Evolutionary conservation across 2,113 vertebrate species (phyloP).

Genomic region (Leptodactylus fuscus): DNA sequence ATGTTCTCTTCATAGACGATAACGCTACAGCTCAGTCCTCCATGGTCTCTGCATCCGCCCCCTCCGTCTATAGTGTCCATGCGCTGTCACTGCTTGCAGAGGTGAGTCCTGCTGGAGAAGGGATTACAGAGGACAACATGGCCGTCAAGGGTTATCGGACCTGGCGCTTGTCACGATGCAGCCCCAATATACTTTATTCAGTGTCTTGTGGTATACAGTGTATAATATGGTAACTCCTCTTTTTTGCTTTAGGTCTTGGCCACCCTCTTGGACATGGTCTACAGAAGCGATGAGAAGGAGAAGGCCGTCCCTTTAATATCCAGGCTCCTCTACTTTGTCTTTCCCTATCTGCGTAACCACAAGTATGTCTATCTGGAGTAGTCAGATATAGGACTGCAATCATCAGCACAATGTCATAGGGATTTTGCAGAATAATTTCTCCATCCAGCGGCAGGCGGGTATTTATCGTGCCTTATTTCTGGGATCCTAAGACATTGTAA

Average conservation of each 20-base stretch:
- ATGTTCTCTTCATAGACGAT: conserved; percentile 72
- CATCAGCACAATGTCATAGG: no score
- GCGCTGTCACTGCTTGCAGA: conserved; percentile 93
- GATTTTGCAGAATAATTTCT: no score
- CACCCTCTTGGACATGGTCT: conserved; percentile 94
- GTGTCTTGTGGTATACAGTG: not conserved
- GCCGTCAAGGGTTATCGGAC: no score
- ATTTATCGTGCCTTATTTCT: no score
- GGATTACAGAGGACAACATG: no score
- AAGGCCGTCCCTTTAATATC: conserved; percentile 93
- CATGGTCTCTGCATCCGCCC: conserved; percentile 93
- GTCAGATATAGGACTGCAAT: no score
- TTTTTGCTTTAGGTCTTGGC: conserved; percentile 81
- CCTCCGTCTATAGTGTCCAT: conserved; percentile 94
- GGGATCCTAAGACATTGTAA: no score
- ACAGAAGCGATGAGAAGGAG: conserved; percentile 96
- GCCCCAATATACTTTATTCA: no score
- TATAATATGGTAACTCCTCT: not conserved
- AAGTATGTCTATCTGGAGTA: conserved; percentile 71
- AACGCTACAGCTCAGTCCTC: conserved; percentile 75
- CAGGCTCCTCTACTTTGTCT: conserved; percentile 93
- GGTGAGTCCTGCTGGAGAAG: conserved; percentile 74
- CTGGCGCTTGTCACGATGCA: no score
- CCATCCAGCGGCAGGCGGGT: no score
- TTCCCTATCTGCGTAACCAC: conserved; percentile 96